Percentiles rank a stretch among this genome's conserved stretches.
Evolutionary conservation across 1,140 invertebrate genomes (phyloP).

Genomic region (Oreohelix idahoensis): DNA sequence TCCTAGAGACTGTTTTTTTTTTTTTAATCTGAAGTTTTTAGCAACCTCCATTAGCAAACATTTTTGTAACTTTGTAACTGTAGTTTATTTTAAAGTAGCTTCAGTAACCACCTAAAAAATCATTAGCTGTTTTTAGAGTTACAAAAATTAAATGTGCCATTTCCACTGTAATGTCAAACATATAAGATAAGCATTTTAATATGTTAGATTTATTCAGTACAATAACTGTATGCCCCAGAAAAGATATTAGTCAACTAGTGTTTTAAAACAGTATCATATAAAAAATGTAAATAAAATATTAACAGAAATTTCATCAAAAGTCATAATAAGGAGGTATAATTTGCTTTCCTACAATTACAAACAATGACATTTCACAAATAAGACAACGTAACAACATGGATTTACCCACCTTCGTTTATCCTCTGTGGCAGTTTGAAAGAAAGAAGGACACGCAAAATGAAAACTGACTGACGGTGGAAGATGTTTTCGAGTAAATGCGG

Average conservation of each 20-base stretch:
- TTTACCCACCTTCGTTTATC: slow-evolving; percentile 31
- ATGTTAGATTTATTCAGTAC: too few relatives aligned
- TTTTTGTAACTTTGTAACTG: background rate
- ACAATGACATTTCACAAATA: background rate
- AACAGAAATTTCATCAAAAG: slow-evolving; percentile 1
- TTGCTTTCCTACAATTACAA: slow-evolving; percentile 20
- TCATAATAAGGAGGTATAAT: slow-evolving; percentile 29
- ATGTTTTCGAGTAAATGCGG: background rate
- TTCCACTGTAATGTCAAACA: too few relatives aligned
- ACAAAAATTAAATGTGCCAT: too few relatives aligned
- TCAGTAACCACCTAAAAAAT: too few relatives aligned
- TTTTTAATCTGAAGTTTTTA: background rate
- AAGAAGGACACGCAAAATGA: slow-evolving; percentile 5
- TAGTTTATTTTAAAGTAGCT: too few relatives aligned
- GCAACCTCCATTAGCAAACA: background rate
- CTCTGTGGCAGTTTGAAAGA: slow-evolving; percentile 23
- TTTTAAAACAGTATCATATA: too few relatives aligned
- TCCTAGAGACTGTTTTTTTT: too few relatives aligned
- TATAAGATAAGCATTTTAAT: too few relatives aligned
- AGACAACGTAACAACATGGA: background rate
- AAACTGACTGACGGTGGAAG: background rate
- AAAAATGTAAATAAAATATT: too few relatives aligned
- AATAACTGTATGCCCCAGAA: too few relatives aligned
- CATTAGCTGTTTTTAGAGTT: too few relatives aligned
- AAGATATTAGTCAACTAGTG: too few relatives aligned